These are phyloP conservation scores for Ormyrus labotus DNA, from an alignment of 2,888 invertebrate species.

Conservation along the genomic window DNA sequence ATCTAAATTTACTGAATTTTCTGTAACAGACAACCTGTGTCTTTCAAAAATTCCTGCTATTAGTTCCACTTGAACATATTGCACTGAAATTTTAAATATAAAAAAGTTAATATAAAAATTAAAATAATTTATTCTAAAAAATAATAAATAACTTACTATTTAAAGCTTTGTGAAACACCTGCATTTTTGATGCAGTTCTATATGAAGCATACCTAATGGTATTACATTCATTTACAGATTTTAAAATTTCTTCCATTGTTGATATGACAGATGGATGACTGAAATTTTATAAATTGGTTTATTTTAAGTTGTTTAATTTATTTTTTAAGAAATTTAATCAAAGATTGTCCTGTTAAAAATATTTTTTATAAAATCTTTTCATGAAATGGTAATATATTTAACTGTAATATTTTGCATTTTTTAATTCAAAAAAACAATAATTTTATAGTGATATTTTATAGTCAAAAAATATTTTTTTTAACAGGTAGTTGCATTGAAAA, in stretches of 20 bases:
- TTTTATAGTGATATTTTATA: no score
- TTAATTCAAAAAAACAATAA: no score
- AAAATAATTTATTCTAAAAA: constrained; percentile 34
- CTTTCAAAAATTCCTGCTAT: constrained; percentile 84
- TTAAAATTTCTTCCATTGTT: constrained; percentile 79
- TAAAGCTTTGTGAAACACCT: constrained; percentile 80
- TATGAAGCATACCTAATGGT: constrained; percentile 86
- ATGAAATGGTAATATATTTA: no score
- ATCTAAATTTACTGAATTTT: constrained; percentile 82
- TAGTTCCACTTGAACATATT: constrained; percentile 77
- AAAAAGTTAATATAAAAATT: constrained; percentile 3
- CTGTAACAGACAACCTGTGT: constrained; percentile 83
- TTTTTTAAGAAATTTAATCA: no score
- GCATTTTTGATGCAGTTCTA: constrained; percentile 85
- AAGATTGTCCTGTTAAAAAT: no score
- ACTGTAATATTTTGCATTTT: no score
- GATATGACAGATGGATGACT: constrained; percentile 78
- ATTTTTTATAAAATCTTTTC: no score
- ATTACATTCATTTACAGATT: constrained; percentile 81
- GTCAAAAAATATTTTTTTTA: no score
- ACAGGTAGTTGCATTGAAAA: not conserved
- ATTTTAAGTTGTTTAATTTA: not conserved
- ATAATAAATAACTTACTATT: constrained; percentile 78
- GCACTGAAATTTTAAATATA: constrained; percentile 73
- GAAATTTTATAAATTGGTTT: constrained; percentile 62